phyloP scores from a whole-genome alignment of 2,797 vertebrate genomes.

The Sciurus carolinensis region DNA sequence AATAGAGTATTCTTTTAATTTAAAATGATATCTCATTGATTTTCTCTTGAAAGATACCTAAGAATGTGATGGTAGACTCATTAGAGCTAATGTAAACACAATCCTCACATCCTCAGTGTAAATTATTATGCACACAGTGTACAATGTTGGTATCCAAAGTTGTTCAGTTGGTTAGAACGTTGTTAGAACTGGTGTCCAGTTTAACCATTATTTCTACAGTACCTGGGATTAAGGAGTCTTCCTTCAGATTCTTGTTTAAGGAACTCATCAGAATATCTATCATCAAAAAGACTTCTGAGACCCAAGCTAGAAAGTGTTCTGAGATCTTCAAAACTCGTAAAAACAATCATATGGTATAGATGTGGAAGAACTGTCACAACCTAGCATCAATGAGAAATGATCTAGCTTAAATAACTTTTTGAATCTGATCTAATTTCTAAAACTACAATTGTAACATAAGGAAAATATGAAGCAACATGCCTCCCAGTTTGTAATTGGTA shows the following conservation, averaged over 20 bases:
- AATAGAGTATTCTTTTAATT: not conserved
- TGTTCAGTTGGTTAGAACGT: not conserved
- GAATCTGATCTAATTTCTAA: conserved; percentile 64
- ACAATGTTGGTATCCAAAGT: not conserved
- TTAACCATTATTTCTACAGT: not conserved
- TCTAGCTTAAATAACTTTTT: not conserved
- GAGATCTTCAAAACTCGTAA: conserved; percentile 42
- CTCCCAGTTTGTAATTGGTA: conserved; percentile 57
- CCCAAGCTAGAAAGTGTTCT: conserved; percentile 14
- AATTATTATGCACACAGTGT: not conserved
- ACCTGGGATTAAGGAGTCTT: not conserved
- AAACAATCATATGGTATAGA: conserved; percentile 16
- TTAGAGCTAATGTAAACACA: not conserved
- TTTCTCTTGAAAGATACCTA: not conserved
- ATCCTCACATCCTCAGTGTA: not conserved
- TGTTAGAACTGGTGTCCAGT: not conserved
- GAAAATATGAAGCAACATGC: conserved; percentile 16
- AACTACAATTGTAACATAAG: conserved; percentile 18
- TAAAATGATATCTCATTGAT: not conserved
- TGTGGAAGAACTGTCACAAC: not conserved
- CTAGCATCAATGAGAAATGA: not conserved
- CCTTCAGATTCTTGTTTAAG: not conserved
- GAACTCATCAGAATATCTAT: conserved; percentile 20
- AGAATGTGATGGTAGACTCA: not conserved
- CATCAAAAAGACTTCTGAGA: conserved; percentile 59